Base-by-base conservation (phyloP, 2,797 vertebrate species). In the Lepilemur septentrionalis region DNA sequence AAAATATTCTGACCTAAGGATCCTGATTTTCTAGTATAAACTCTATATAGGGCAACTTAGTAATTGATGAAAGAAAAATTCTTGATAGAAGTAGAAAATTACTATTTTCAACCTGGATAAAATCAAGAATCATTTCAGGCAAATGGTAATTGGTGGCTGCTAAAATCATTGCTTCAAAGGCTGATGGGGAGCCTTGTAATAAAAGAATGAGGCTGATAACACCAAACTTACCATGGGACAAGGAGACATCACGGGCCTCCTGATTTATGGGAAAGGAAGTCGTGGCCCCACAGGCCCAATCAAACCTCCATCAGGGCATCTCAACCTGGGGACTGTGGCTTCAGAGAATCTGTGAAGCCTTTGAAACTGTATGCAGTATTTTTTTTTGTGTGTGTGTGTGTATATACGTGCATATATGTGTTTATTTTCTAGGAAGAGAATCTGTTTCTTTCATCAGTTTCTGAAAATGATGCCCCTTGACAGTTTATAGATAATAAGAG, bases 11-110 rank as follows among this genome's bases (percentile, higher is more conserved):
- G 65, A 94, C 59, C 59, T 25, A 79, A 94, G 78, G 5, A 55
- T 52, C 52, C 28, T 67, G 30, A 4, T 80, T 90, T 75, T 61
- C 7, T 32, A 67, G 11, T 28, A 72, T 2, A 85, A 69, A 78
- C 2, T 69, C 12, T 73, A 88, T 41, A 91, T 80, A 28, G n/a
- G 48, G 52, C 30, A 90, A 87, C 30, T 32, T 57, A 76, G 35
- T 81, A 79, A 46, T 13, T 38, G 25, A 79, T 78, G 35, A 88
- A 5, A 3, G 25, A 79, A 78, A 70, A 76, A 48, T 28, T 88
- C 50, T 75, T 91, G 69, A 84, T 25, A 61, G 10, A 87, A 61
- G 61, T 87, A 76, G 32, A 84, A 95, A 94, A 85, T 63, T 50
- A 32, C 18, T 25, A 18, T 61, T 89, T 95, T 81, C 7, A 11